Base-by-base conservation (phyloP, 2,113 vertebrate species). In the Mus pahari region DNA sequence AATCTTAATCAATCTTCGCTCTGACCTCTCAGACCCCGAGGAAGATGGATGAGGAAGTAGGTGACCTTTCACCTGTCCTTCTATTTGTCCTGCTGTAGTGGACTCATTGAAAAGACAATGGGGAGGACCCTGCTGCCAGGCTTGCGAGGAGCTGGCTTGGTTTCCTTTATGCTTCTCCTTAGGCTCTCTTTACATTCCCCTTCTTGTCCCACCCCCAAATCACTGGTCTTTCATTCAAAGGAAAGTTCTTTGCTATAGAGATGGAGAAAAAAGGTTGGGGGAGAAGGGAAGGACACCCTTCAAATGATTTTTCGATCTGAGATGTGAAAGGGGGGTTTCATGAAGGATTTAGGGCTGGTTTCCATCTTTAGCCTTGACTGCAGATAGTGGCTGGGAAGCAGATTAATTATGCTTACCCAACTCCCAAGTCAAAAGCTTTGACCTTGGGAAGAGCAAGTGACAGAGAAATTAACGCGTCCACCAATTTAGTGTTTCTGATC, bases 1-100 rank as follows among this genome's bases (percentile, higher is more conserved):
- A 98, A 98, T 99, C 99, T 99, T 99, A 99, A 99, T 99, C 99
- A 99, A 99, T 99, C 98, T 99, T 98, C 97, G 97, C 97, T 98
- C 98, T 98, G 98, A 98, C 99, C 98, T 98, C 97, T 97, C 89
- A 98, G 99, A 98, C 99, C 98, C 95, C 84, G 75, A 97, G 98
- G 97, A 99, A 99, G 99, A 99, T 99, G 98, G 99, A 99, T 99
- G 99, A 99, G 99, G 98, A 99, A 99, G 98, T 74, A 26, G 97
- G 68, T 97, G 98, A 99, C 99, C 99, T 98, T 98, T 99, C 99
- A 99, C 99, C 99, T 98, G 97, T 93, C 84, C 98, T 96, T 98
- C 98, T 98, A 98, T 99, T 98, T 98, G 97, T 98, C 98, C 99
- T 98, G 98, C 98, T 98, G 98, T 97, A 96, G 96, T 66, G 97